phyloP scores from a whole-genome alignment of 64 coral and sea anemone genomes.

The Stylophora pistillata region DNA sequence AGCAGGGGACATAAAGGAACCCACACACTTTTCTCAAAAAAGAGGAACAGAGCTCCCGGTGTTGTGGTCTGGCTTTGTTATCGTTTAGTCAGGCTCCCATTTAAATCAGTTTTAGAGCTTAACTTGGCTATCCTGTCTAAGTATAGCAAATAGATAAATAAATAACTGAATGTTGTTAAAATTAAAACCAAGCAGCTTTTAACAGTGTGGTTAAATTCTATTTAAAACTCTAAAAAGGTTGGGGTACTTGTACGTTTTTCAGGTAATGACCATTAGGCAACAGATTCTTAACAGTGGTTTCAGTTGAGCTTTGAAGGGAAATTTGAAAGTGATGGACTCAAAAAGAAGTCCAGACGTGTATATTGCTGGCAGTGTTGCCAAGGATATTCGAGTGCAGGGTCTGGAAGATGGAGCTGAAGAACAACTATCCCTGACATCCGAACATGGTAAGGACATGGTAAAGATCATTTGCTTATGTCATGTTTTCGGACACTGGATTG shows the following conservation, averaged over 20 bases:
- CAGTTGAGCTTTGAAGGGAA: neutral
- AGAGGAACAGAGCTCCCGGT: too few species aligned
- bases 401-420: neutral
- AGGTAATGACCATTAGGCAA: neutral
- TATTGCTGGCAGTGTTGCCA: neutral
- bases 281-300: neutral
- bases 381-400: neutral
- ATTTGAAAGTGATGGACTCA: constrained; percentile 10
- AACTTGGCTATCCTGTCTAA: too few species aligned
- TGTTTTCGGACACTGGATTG: neutral
- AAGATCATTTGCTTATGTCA: neutral
- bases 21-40: too few species aligned
- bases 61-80: too few species aligned
- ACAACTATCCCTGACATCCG: neutral
- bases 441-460: neutral
- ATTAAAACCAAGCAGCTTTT: too few species aligned
- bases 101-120: too few species aligned
- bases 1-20: too few species aligned
- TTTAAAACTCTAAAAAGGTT: neutral
- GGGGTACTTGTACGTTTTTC: neutral
- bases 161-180: too few species aligned
- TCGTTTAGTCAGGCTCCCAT: too few species aligned
- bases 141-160: too few species aligned
- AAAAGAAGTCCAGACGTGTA: neutral
- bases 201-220: too few species aligned